phyloP scores from a whole-genome alignment of 2,113 vertebrate species.

The Zosterops hypoxanthus region DNA sequence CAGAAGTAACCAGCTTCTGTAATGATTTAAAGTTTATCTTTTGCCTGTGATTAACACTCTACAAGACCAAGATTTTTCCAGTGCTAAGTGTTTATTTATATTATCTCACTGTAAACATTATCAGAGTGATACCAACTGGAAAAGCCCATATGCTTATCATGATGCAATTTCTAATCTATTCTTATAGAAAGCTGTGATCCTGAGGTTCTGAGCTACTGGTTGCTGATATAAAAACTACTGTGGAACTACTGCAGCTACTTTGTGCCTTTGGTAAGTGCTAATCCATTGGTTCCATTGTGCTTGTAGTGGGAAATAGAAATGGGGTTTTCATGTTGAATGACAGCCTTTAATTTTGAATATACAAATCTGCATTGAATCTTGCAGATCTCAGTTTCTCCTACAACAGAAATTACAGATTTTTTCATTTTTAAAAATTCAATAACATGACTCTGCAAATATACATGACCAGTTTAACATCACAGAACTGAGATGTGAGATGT shows the following conservation, averaged over 20 bases:
- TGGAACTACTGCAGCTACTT: neutral
- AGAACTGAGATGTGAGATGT: neutral
- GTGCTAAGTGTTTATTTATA: neutral
- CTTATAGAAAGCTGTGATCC: neutral
- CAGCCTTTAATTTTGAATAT: neutral
- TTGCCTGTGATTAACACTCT: neutral
- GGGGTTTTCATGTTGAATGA: neutral
- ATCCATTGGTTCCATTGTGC: neutral
- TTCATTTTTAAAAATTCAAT: neutral
- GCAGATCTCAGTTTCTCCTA: neutral
- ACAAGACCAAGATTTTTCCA: constrained; percentile 20
- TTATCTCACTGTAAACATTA: constrained; percentile 17
- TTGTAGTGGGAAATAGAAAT: neutral
- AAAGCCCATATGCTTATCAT: neutral
- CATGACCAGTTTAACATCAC: neutral
- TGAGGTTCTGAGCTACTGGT: neutral
- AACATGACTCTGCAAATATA: neutral
- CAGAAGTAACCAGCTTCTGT: neutral
- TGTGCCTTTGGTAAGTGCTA: constrained; percentile 2
- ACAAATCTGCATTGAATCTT: neutral
- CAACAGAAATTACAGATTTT: neutral
- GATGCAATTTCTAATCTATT: neutral
- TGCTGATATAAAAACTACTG: neutral
- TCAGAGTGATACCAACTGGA: neutral
- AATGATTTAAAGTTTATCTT: constrained; percentile 17